These are phyloP conservation scores for Dasypogon diadema DNA, from an alignment of 2,888 invertebrate genomes.

Conservation along the genomic window DNA sequence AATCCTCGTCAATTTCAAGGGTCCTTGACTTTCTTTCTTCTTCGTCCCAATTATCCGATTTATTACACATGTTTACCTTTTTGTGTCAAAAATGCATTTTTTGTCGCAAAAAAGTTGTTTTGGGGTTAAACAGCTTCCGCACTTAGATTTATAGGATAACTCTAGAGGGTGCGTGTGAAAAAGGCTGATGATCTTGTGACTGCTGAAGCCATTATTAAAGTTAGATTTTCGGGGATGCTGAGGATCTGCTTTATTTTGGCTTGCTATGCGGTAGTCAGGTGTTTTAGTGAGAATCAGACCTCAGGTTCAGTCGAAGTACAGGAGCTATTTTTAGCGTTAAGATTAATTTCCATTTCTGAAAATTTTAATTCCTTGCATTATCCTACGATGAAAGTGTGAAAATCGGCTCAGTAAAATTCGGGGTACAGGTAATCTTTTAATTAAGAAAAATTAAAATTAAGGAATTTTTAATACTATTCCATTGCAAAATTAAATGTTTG, in stretches of 20 bases:
- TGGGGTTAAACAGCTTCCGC: constrained; percentile 50
- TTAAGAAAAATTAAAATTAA: no score
- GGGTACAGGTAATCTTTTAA: no score
- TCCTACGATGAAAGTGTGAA: no score
- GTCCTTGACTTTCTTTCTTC: constrained; percentile 64
- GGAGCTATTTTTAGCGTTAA: no score
- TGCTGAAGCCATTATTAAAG: constrained; percentile 1
- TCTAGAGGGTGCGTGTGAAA: constrained; percentile 62
- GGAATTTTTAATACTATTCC: no score
- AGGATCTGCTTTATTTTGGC: constrained; percentile 7
- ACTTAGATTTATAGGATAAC: constrained; percentile 58
- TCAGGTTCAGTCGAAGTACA: no score
- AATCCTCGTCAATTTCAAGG: constrained; percentile 62
- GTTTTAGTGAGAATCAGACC: neutral
- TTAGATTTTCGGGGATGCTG: neutral
- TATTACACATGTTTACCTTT: constrained; percentile 63
- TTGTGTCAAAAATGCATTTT: constrained; percentile 65
- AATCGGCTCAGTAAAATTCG: no score
- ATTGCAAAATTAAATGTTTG: no score
- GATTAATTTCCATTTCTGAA: no score
- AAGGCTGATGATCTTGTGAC: constrained; percentile 49
- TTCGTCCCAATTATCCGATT: constrained; percentile 47
- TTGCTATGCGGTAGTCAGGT: neutral
- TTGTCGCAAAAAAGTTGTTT: constrained; percentile 62
- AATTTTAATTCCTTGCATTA: no score